Base-by-base conservation (phyloP, 2,113 vertebrate species). In the Chloropsis cyanopogon region DNA sequence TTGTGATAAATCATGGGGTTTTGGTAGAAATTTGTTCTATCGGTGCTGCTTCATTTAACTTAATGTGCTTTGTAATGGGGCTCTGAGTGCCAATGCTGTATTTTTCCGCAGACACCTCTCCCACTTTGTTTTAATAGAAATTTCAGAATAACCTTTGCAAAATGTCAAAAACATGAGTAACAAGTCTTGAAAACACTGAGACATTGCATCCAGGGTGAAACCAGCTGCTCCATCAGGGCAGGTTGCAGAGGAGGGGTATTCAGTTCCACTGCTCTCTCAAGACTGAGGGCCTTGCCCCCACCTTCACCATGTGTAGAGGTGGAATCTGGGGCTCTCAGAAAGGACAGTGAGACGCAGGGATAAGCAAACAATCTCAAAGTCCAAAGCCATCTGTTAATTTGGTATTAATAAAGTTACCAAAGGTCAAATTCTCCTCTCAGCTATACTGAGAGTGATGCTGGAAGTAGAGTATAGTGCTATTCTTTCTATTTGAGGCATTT, bases 131-230 rank as follows among this genome's bases (percentile, higher is more conserved):
- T 81, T 94, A 83, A 72, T 78, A 76, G 65, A 90, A 81, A 82
- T 93, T 82, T 92, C 88, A 65, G 86, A 90, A 61, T 90, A 95
- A 94, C 93, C 83, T 95, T 95, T 96, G 52, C 71, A 66, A 95
- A 96, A 95, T 87, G 85, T 88, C 94, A 92, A 94, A 91, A 93
- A 31, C 63, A 90, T 12, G 71, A 95, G 73, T 71, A 77, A 68
- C 42, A 6, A 59, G 78, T 75, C 75, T 85, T 76, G 79, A 73
- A 90, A 88, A 66, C 77, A 57, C 39, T 18, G 44, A 59, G 53
- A 16, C n/a, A 3, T 68, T 83, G 72, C 88, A 87, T 85, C 37
- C 73, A 82, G 47, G 31, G 22, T 64, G 86, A 86, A 95, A 76
- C 6, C 44, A 93, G 61, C 76, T 82, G 80, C 80, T 81, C 50